Evolutionary conservation across 2,113 vertebrate genomes (phyloP), one percentile per base, ranked within the genome.

Genomic region (Seriola aureovittata): DNA sequence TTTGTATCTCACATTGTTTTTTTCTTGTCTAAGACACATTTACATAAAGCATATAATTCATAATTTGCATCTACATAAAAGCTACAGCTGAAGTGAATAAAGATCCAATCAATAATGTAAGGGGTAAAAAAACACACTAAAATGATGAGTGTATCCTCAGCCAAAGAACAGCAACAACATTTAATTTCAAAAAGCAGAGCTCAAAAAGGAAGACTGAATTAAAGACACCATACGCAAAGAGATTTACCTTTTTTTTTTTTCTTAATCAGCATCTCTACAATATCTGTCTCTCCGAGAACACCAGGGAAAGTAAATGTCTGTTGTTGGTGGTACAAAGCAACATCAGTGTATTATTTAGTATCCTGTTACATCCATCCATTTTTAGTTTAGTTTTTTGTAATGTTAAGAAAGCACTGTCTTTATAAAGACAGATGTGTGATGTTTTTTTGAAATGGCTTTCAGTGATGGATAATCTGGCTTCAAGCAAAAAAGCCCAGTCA

Each of bases 371-470:
- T 19, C 34, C 11, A 38, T 78, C 23, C 1, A 40, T 4, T 5
- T 36, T 42, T 11, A 10, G 9, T 42, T 42, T 42, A 38, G 8
- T 11, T 42, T 66, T 59, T 52, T 52, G 11, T 4, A 60, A 68
- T 9, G 34, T 40, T 74, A 67, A 50, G 16, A 38, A 55, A 57
- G 29, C 16, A 48, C 1, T 38, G 25, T 40, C 29, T 65, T 71
- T 66, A 48, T 21, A 40, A 52, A 81, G 70, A 73, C 21, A 50
- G 4, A 62, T 48, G 50, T 60, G 5, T 54, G 54, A 60, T 67
- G 60, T 40, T 52, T 52, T 52, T 62, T 68, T 42, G 19, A 68
- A 60, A 62, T 59, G 13, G 3, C 55, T 69, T 4, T 50, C 11
- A 8, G 17, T 62, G 55, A 69, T 60, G 34, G 29, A 74, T 60